Base-by-base conservation (phyloP, 2,797 vertebrate genomes). In the Ptychobarbus kaznakovi region DNA sequence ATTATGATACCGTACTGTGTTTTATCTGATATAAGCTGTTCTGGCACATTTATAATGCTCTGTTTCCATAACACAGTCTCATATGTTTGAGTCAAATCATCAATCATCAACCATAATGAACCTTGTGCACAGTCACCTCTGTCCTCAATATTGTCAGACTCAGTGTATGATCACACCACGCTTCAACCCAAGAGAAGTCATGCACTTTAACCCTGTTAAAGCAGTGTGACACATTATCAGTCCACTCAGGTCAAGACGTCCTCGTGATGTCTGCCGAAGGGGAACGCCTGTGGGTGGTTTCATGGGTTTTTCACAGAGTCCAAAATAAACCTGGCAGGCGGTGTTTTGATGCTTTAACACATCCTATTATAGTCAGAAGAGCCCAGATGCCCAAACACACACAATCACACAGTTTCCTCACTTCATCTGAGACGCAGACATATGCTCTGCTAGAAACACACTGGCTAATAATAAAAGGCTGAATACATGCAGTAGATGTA, bases 331-430 rank as follows among this genome's bases (percentile, higher is more conserved):
- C 44, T 81, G 65, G 32, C 65, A 53, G 65, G 35, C 58, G 10
- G 8, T 65, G 49, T 73, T 76, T 51, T 53, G 82, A 42, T 76
- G 40, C 18, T 16, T 82, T 61, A 13, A 18, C 46, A 76, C 40
- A 44, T 82, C 40, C 38, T 63, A n/a, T 82, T 82, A 82, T 42
- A 42, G 22, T 75, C 13, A 51, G 10, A 83, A 75, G 42, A 49
- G 28, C 70, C 72, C n/a, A 35, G 69, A 83, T 65, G 44, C 51
- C 44, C 44, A 81, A 80, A 79, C 61, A 68, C 56, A 63, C 44
- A 82, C 80, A 73, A n/a, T 38, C 42, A 35, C 79, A 35, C 74
- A 40, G 51, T 77, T 58, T 77, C 35, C 35, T 40, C 51, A 58
- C 40, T 46, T 16, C 18, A 35, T 74, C 13, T 51, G 65, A 6